Evolutionary conservation across 2,113 vertebrate genomes (phyloP).

Genomic region (Chaenogobius annularis): DNA sequence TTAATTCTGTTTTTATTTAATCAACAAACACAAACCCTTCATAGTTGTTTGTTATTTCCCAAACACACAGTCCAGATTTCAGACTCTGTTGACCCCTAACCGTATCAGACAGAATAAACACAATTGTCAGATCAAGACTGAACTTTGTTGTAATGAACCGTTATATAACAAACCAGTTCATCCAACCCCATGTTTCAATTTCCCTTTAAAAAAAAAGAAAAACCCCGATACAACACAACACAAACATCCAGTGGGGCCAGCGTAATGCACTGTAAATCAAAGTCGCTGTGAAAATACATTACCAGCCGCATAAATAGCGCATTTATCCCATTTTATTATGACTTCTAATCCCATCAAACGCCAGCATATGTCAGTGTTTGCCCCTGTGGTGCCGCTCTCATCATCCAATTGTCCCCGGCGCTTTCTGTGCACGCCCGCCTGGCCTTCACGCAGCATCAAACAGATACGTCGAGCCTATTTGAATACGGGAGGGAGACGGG

Average conservation of each 20-base stretch:
- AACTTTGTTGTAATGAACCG: background rate
- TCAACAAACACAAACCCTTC: no score
- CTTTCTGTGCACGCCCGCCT: constrained; percentile 57
- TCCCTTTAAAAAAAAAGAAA: background rate
- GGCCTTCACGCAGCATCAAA: constrained; percentile 60
- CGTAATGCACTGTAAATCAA: background rate
- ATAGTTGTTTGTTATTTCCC: no score
- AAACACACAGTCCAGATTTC: no score
- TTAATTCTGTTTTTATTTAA: no score
- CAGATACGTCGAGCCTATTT: constrained; percentile 27
- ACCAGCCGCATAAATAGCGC: constrained; percentile 13
- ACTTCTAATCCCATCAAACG: constrained; percentile 59
- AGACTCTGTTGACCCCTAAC: no score
- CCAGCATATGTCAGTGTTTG: constrained; percentile 47
- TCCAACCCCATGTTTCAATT: background rate
- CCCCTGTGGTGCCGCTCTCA: constrained; percentile 44
- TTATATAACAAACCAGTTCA: background rate
- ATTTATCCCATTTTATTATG: constrained; percentile 53
- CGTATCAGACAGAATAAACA: background rate
- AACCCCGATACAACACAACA: background rate
- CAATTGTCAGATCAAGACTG: background rate
- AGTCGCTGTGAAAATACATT: background rate
- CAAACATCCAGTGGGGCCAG: background rate
- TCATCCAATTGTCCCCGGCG: constrained; percentile 53
- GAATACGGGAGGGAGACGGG: constrained; percentile 23